Conservation (phyloP, 2,888 invertebrate species). For the Geotrupes spiniger region DNA sequence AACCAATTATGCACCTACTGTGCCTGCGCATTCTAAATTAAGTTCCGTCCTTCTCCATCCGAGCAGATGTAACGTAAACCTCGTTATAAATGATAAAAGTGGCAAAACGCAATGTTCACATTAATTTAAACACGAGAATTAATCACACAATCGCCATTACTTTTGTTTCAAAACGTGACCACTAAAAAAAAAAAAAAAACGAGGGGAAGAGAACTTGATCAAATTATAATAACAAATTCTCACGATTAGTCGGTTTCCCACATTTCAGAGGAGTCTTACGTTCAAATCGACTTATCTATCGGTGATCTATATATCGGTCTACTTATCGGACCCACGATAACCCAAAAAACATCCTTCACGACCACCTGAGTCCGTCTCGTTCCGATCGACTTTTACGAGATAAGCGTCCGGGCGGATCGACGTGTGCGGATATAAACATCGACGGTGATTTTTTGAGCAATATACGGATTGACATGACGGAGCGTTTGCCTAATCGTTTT, state of each 20-base stretch:
- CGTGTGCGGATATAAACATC: slow-evolving; percentile 7
- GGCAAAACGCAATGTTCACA: too few species aligned
- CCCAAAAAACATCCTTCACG: slow-evolving; percentile 20
- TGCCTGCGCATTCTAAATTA: slow-evolving; percentile 18
- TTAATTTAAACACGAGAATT: too few species aligned
- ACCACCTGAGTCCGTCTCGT: slow-evolving; percentile 12
- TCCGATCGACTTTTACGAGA: slow-evolving; percentile 4
- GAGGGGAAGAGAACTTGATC: too few species aligned
- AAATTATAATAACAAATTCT: too few species aligned
- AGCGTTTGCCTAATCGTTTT: slow-evolving; percentile 29
- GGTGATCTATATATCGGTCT: slow-evolving; percentile 25
- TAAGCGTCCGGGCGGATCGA: neutral
- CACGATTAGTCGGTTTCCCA: slow-evolving; percentile 8
- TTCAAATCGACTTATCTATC: slow-evolving; percentile 19
- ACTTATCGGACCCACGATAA: slow-evolving; percentile 22
- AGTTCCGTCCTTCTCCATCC: slow-evolving; percentile 7
- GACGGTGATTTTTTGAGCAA: slow-evolving; percentile 18
- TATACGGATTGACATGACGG: slow-evolving; percentile 28
- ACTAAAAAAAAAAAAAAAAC: too few species aligned
- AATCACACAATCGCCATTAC: too few species aligned
- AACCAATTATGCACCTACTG: slow-evolving; percentile 22
- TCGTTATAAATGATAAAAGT: too few species aligned
- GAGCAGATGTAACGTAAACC: neutral
- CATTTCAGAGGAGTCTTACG: slow-evolving; percentile 11
- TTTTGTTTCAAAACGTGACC: too few species aligned